Evolutionary conservation across 2,797 vertebrate species (phyloP).

Genomic region (Zenarchopterus dispar): DNA sequence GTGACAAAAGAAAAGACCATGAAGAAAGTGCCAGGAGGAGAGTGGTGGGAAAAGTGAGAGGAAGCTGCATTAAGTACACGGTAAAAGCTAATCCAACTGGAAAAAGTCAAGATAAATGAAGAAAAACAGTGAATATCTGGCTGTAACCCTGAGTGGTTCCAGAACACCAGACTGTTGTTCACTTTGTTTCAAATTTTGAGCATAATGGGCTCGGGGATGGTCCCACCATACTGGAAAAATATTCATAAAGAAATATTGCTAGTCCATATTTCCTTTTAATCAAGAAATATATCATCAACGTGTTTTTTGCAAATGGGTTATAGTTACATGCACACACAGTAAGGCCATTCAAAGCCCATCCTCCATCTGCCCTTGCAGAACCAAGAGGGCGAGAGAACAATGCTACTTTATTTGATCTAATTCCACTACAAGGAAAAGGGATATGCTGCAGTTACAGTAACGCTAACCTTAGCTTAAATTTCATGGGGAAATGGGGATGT

Average conservation of each 20-base stretch:
- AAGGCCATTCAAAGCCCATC: conserved; percentile 46
- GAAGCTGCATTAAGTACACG: neutral
- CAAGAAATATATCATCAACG: neutral
- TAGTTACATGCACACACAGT: conserved; percentile 48
- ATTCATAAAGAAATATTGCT: neutral
- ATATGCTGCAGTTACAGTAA: conserved; percentile 30
- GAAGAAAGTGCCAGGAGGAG: neutral
- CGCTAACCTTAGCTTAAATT: conserved; percentile 35
- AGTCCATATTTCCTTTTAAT: neutral
- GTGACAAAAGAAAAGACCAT: neutral
- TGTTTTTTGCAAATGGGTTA: conserved; percentile 37
- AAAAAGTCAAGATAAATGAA: neutral
- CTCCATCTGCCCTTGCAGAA: conserved; percentile 58
- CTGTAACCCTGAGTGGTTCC: neutral
- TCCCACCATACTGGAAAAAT: neutral
- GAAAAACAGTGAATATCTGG: neutral
- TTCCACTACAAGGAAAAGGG: conserved; percentile 35
- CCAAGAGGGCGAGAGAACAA: conserved; percentile 59
- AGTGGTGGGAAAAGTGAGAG: neutral
- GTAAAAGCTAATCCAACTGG: neutral
- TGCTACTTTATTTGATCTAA: conserved; percentile 62
- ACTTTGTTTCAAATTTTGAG: conserved; percentile 1
- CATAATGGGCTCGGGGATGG: no score
- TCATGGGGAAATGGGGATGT: conserved; percentile 18
- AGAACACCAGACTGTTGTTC: neutral